These are phyloP conservation scores for Himalopsyche japonica DNA, from an alignment of 2,888 invertebrate species.

Conservation along the genomic window DNA sequence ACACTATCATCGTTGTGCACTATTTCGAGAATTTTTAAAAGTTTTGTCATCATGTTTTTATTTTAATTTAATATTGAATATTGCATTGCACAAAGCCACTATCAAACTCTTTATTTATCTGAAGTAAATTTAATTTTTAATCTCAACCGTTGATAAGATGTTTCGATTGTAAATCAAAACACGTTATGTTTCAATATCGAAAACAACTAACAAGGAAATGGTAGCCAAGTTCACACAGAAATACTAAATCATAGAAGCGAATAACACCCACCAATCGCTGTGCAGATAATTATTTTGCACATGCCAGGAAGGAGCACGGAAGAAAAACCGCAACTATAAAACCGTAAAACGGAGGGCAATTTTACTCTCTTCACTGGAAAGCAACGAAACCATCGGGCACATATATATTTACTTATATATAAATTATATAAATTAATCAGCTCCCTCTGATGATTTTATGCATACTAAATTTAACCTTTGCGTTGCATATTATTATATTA, in stretches of 20 bases:
- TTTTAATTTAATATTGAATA: too few species aligned
- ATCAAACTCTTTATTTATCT: too few species aligned
- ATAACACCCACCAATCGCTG: background rate
- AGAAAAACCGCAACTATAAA: background rate
- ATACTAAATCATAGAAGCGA: slow-evolving; percentile 1
- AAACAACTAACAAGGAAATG: background rate
- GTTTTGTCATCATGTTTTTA: too few species aligned
- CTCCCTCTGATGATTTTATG: background rate
- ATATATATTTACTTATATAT: background rate
- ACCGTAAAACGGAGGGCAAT: background rate
- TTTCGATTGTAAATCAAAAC: background rate
- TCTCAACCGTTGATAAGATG: background rate
- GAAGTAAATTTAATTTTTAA: too few species aligned
- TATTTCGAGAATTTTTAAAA: too few species aligned
- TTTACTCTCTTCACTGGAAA: background rate
- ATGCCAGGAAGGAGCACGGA: background rate
- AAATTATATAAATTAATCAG: too few species aligned
- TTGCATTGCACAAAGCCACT: too few species aligned
- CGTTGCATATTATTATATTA: background rate
- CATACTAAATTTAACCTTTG: background rate
- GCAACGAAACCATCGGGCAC: background rate
- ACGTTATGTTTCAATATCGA: background rate
- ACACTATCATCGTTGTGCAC: too few species aligned
- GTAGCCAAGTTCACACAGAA: background rate
- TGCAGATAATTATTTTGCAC: background rate